These are phyloP conservation scores for Formicarius rufipectus DNA, from an alignment of 2,113 vertebrate genomes.

Conservation along the genomic window DNA sequence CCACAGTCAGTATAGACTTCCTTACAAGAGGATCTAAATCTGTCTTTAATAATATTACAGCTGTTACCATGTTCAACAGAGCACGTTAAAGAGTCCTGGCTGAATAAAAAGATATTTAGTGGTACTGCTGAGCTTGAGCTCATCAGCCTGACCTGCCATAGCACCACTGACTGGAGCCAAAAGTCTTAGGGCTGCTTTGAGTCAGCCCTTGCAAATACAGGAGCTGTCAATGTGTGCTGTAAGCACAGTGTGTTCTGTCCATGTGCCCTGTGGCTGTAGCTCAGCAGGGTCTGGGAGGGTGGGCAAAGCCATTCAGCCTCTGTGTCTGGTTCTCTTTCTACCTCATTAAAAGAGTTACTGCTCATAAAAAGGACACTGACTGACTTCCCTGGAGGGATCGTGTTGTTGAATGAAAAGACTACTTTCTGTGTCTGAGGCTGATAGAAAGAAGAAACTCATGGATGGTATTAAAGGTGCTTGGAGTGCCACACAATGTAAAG, in stretches of 20 bases:
- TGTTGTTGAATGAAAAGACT: neutral
- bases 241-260: neutral
- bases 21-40: neutral
- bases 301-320: neutral
- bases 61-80: neutral
- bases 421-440: neutral
- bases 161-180: neutral
- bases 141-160: neutral
- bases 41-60: neutral
- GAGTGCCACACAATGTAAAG: neutral
- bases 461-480: neutral
- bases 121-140: neutral
- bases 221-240: neutral
- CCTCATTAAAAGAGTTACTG: neutral
- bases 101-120: neutral
- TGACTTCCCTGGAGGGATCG: neutral
- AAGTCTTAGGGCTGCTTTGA: neutral
- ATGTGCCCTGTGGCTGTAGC: neutral
- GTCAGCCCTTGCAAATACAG: neutral
- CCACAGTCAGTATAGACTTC: neutral
- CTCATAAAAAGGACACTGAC: neutral
- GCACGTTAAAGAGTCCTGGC: neutral
- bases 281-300: neutral
- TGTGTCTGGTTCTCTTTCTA: neutral
- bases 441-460: neutral